Evolutionary conservation across 2,113 vertebrate genomes (phyloP), one percentile per base, ranked within the genome.

Genomic region (Eulemur rufifrons): DNA sequence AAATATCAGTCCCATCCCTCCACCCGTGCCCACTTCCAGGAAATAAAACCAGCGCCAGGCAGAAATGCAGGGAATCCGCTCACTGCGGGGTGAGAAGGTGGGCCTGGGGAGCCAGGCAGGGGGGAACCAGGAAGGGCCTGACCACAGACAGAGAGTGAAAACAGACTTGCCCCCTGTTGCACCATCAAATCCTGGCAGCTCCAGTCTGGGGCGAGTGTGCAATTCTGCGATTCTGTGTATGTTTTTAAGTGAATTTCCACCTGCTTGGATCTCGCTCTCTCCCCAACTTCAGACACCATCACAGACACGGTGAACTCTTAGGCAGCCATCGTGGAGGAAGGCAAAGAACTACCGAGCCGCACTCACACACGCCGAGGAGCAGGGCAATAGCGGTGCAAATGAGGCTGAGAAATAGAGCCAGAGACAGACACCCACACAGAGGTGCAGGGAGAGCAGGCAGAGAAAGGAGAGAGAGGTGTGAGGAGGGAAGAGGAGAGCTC

Each of bases 341-440:
- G 66, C 29, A 54, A 73, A 54, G 37, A 20, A 39, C 47, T 34
- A 42, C 23, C 2, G 27, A 69, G 66, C 64, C 50, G 54, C 94
- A 77, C 32, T 21, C 32, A 61, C 47, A 21, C 5, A 25, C 18
- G 12, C 15, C 5, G 1, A 47, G 17, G 4, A 6, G 63, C 27
- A 82, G 29, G n/a, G 61, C 52, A 56, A 29, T 12, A 13, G 80
- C 78, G 80, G 86, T 2, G 5, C 68, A 23, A 18, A 81, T 7
- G 32, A 86, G 0, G 3, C 89, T 45, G 37, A 94, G 81, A 87
- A 86, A 59, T 11, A 52, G 32, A 95, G 92, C 89, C 96, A 93
- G 87, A 97, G 86, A 54, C 71, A 87, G 86, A 82, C 88, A 90
- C 66, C 45, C 77, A 23, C 69, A 45, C 21, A 27, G 69, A 34